Percentiles rank a stretch among this genome's conserved stretches.
Conservation (phyloP, 1,140 invertebrate species). For the Luehdorfia chinensis region DNA sequence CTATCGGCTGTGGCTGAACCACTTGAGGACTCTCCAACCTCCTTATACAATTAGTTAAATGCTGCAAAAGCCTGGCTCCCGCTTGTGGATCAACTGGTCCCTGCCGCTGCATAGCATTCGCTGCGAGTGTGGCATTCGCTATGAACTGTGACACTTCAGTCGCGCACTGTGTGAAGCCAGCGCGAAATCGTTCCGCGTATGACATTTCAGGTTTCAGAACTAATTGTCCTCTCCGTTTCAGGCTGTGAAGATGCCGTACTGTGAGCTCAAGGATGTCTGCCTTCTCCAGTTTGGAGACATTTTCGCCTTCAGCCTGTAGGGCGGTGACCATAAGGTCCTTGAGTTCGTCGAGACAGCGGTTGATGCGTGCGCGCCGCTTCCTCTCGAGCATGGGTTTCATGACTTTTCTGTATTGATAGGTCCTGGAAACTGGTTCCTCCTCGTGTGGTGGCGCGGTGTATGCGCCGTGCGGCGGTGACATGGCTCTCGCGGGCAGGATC, state of each 20-base stretch:
- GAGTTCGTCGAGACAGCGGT: conserved; percentile 93
- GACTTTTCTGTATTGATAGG: conserved; percentile 93
- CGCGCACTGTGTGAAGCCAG: conserved; percentile 94
- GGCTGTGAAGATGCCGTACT: conserved; percentile 89
- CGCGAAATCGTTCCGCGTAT: conserved; percentile 83
- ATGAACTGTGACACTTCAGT: conserved; percentile 90
- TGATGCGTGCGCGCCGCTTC: conserved; percentile 94
- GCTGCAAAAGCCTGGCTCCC: conserved; percentile 90
- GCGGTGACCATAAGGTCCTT: conserved; percentile 95
- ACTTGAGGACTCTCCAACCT: conserved; percentile 57
- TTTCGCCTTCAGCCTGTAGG: conserved; percentile 90
- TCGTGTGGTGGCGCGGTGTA: conserved; percentile 72
- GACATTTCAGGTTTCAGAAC: conserved; percentile 87
- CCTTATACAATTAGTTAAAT: conserved; percentile 88
- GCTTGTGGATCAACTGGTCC: conserved; percentile 86
- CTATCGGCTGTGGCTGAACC: conserved; percentile 54
- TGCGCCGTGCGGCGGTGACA: conserved; percentile 68
- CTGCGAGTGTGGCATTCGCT: conserved; percentile 83
- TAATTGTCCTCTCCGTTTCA: conserved; percentile 81
- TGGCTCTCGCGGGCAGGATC: conserved; percentile 62
- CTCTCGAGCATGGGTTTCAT: conserved; percentile 97
- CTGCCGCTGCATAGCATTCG: conserved; percentile 82
- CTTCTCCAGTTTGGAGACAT: conserved; percentile 96
- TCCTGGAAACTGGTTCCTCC: conserved; percentile 88
- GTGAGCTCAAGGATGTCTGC: conserved; percentile 97